A percentile compares a stretch with the other conserved stretches of the same genome.
These are phyloP conservation scores for Drosophila asahinai DNA, from an alignment of 1,140 invertebrate species.

Conservation along the genomic window DNA sequence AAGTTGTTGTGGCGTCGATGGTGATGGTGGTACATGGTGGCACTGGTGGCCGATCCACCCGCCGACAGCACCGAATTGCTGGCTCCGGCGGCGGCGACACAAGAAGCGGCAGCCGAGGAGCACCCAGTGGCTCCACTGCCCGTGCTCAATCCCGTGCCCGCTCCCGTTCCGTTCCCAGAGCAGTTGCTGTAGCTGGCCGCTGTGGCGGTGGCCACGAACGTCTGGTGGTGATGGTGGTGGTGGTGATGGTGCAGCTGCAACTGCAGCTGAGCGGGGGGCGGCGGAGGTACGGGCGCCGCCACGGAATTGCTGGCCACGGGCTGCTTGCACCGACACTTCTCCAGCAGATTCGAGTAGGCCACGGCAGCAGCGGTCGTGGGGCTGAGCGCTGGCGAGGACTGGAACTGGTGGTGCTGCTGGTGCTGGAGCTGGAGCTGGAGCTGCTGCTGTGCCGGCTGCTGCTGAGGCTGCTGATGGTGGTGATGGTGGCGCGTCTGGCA, in stretches of 20 bases:
- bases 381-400: slow-evolving; percentile 37
- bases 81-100: slow-evolving; percentile 3
- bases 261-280: slow-evolving; percentile 63
- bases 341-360: slow-evolving; percentile 68
- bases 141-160: slow-evolving; percentile 16
- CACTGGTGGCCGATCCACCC: slow-evolving; percentile 50
- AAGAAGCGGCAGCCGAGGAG: slow-evolving; percentile 27
- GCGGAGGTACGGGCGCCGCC: slow-evolving; percentile 36
- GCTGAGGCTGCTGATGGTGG: slow-evolving; percentile 48
- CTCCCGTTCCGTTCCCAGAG: slow-evolving; percentile 34
- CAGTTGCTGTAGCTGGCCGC: slow-evolving; percentile 70
- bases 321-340: slow-evolving; percentile 79
- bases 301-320: slow-evolving; percentile 26
- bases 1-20: slow-evolving; percentile 82
- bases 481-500: slow-evolving; percentile 76
- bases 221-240: slow-evolving; percentile 78
- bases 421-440: slow-evolving; percentile 42
- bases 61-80: slow-evolving; percentile 36
- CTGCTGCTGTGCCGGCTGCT: slow-evolving; percentile 12
- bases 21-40: slow-evolving; percentile 79
- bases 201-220: slow-evolving; percentile 75
- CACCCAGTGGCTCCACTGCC: slow-evolving; percentile 11
- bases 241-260: slow-evolving; percentile 73
- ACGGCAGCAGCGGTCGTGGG: slow-evolving; percentile 34
- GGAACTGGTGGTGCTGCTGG: slow-evolving; percentile 39